Conservation (phyloP, 2,888 invertebrate species). For the Oscheius onirici region DNA sequence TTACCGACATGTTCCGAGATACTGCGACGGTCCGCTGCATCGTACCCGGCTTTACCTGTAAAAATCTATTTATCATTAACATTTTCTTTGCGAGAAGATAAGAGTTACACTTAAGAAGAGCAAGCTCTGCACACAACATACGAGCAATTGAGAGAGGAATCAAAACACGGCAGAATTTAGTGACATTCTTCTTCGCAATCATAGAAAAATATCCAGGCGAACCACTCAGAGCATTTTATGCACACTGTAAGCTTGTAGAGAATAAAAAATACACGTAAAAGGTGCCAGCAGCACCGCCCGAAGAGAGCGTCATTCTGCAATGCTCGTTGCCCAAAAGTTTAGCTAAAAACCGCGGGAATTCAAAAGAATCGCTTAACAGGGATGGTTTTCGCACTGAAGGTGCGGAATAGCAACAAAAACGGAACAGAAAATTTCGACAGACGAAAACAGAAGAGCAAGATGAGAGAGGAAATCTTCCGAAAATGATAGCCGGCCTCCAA, state of each 20-base stretch:
- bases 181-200: not conserved
- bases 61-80: not conserved
- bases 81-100: not conserved
- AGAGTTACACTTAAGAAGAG: too few relatives aligned
- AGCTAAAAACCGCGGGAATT: not conserved
- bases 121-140: too few relatives aligned
- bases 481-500: not conserved
- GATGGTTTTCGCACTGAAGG: not conserved
- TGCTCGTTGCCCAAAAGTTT: not conserved
- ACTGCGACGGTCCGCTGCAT: conserved; percentile 62
- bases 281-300: not conserved
- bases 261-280: not conserved
- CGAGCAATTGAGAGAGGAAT: too few relatives aligned
- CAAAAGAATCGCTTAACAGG: not conserved
- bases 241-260: not conserved
- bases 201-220: not conserved
- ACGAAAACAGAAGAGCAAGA: not conserved
- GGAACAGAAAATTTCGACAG: not conserved
- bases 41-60: conserved; percentile 36
- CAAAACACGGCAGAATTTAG: not conserved
- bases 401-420: not conserved
- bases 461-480: not conserved
- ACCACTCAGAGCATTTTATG: not conserved
- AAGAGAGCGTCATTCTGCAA: not conserved
- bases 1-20: conserved; percentile 44